Evolutionary conservation across 2,113 vertebrate species (phyloP), one percentile per base, ranked within the genome.

Genomic region (Brachyhypopomus occidentalis): DNA sequence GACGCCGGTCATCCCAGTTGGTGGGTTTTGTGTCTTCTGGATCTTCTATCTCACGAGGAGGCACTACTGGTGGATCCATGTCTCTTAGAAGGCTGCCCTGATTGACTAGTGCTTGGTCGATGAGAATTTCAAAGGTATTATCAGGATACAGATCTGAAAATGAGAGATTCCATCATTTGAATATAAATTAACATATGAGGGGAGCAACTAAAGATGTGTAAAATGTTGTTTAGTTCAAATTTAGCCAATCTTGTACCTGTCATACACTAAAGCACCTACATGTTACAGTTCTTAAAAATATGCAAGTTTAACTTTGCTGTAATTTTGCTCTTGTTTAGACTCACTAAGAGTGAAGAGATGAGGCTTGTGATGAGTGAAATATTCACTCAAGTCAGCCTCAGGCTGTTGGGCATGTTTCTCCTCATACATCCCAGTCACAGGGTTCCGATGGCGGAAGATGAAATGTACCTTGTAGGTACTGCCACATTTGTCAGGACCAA

Each of bases 401-500:
- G 89, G 82, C 64, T 88, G 83, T 12, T 55, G 80, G 14, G 82
- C 85, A 2, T 88, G 89, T 64, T 85, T 90, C 55, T 90, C 86
- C 80, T 86, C 79, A 34, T 80, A 86, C 2, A 17, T 23, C 5
- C 88, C 88, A 4, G 87, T 88, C 14, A 83, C 9, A 1, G 88
- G 85, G 69, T 88, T 80, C 16, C 69, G 77, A 71, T 87, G 85
- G 27, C 80, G 73, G 63, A 88, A 69, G 74, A 90, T 88, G 82
- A 90, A 88, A 56, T 90, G 87, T 5, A 90, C 30, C 45, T 87
- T 89, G 73, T 87, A 70, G 55, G 45, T 72, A 22, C 63, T 79
- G 17, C 88, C 88, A 27, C 89, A 90, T 69, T 85, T 89, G 63
- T 90, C 89, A 63, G 89, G 89, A 63, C 89, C 88, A 64, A 90